Evolutionary conservation across 2,113 vertebrate species (phyloP).

Genomic region (Ramphastos sulfuratus): DNA sequence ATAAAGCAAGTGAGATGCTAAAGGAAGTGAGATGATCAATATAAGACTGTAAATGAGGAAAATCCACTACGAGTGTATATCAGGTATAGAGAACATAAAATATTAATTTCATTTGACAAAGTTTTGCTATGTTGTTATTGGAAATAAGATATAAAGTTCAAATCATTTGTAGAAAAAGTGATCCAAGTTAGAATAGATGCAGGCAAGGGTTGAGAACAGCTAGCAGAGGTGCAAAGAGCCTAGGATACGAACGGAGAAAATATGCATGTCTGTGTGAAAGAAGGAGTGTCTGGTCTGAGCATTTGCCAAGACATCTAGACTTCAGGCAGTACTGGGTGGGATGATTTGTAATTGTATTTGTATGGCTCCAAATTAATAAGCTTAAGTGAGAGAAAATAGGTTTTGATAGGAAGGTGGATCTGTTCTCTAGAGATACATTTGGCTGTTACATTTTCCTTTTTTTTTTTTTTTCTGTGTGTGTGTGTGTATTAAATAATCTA

Average conservation of each 20-base stretch:
- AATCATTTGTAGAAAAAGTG: neutral
- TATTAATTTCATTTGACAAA: neutral
- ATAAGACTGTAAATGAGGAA: neutral
- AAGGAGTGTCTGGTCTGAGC: neutral
- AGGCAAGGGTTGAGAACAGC: neutral
- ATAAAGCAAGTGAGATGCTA: neutral
- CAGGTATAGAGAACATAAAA: neutral
- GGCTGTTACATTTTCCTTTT: neutral
- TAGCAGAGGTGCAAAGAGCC: neutral
- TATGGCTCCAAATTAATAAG: neutral
- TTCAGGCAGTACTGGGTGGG: neutral
- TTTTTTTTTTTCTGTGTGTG: neutral
- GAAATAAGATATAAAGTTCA: neutral
- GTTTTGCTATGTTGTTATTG: neutral
- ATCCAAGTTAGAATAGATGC: neutral
- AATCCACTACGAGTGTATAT: neutral
- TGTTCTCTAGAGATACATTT: neutral
- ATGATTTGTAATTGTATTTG: neutral
- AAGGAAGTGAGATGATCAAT: neutral
- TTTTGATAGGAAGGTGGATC: neutral
- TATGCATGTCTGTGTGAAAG: neutral
- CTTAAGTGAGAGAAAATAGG: neutral
- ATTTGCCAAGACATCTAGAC: neutral
- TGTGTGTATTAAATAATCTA: neutral
- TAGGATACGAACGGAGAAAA: neutral